Percentiles rank a stretch among this genome's conserved stretches.
phyloP scores from a whole-genome alignment of 2,113 vertebrate species.

The Candoia aspera region DNA sequence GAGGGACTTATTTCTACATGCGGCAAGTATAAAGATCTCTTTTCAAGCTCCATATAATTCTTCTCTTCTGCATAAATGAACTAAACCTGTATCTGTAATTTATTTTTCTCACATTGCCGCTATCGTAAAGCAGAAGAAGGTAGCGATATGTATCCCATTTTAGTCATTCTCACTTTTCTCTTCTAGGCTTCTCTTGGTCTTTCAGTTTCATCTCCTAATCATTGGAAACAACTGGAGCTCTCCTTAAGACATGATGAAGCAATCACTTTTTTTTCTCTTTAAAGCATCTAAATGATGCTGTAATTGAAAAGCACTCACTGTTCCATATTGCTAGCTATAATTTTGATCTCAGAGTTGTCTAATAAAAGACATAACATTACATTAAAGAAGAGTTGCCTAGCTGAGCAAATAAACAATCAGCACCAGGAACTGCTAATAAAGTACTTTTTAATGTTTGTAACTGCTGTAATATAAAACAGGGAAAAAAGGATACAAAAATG shows the following conservation, averaged over 20 bases:
- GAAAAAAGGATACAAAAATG: too few relatives aligned
- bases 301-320: slow-evolving; percentile 25
- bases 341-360: slow-evolving; percentile 30
- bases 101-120: not conserved
- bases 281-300: slow-evolving; percentile 27
- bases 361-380: slow-evolving; percentile 13
- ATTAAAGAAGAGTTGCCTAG: slow-evolving; percentile 24
- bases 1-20: not conserved
- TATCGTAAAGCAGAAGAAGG: not conserved
- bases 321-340: slow-evolving; percentile 37
- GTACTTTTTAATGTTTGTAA: not conserved
- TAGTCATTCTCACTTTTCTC: not conserved
- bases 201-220: not conserved
- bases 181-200: not conserved
- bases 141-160: not conserved
- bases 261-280: not conserved
- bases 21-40: not conserved
- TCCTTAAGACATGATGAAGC: slow-evolving; percentile 2
- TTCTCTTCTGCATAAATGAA: not conserved
- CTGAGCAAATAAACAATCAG: not conserved
- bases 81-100: not conserved
- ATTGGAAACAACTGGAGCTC: not conserved
- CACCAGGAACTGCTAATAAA: not conserved
- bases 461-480: too few relatives aligned
- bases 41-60: not conserved